phyloP scores from a whole-genome alignment of 2,113 vertebrate genomes.

The Hippocampus comes region DNA sequence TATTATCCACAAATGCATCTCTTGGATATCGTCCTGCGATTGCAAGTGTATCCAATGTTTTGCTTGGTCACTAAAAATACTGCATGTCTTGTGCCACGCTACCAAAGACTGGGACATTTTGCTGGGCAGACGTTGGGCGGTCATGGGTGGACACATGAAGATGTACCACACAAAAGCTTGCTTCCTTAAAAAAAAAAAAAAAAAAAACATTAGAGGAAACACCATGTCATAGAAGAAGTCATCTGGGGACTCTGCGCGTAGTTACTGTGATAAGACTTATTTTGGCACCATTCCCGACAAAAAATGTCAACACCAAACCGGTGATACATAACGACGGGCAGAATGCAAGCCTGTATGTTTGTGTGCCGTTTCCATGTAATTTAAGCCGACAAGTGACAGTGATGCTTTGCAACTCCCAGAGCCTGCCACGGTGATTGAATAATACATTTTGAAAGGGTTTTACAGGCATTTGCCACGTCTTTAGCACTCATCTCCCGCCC shows the following conservation, averaged over 20 bases:
- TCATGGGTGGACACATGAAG: conserved; percentile 66
- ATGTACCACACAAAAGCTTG: conserved; percentile 66
- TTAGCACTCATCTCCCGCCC: conserved; percentile 8
- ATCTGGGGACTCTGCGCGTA: conserved; percentile 29
- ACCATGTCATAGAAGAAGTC: conserved; percentile 46
- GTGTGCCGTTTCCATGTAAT: conserved; percentile 42
- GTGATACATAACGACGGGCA: conserved; percentile 10
- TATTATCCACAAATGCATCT: neutral
- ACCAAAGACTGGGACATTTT: conserved; percentile 70
- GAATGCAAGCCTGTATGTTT: conserved; percentile 16
- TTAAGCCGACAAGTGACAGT: conserved; percentile 51
- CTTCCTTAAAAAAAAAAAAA: conserved; percentile 66
- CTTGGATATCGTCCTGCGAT: neutral
- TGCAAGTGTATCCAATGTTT: conserved; percentile 13
- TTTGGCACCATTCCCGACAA: conserved; percentile 29
- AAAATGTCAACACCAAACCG: conserved; percentile 1
- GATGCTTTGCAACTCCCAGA: conserved; percentile 35
- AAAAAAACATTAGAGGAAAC: conserved; percentile 60
- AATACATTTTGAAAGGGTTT: conserved; percentile 31
- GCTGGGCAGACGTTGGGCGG: conserved; percentile 47
- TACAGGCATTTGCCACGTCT: conserved; percentile 28
- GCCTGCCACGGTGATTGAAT: conserved; percentile 31
- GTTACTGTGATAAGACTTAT: conserved; percentile 26
- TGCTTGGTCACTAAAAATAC: conserved; percentile 13
- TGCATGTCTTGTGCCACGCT: conserved; percentile 41